Evolutionary conservation across 37 sponge, comb jelly and placozoan species (phyloP).

Genomic region (Spongia lamella): DNA sequence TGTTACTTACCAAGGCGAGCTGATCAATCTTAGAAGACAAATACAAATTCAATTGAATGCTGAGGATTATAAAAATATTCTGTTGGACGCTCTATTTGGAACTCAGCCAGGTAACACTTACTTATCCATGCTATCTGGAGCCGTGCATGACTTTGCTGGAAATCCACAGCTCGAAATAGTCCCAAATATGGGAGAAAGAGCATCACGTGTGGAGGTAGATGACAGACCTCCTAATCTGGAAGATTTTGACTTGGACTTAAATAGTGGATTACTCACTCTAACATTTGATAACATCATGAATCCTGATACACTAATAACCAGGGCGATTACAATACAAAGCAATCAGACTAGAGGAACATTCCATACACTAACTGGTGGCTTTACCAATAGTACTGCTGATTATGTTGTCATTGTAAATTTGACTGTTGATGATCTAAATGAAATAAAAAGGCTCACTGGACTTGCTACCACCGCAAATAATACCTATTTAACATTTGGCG

Average conservation of each 20-base stretch:
- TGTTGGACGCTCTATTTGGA: constrained; percentile 47
- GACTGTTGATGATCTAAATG: constrained; percentile 71
- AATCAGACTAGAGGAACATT: constrained; percentile 2
- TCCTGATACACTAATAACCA: constrained; percentile 40
- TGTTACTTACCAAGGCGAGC: constrained; percentile 50
- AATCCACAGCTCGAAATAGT: constrained; percentile 57
- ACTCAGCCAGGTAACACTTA: constrained; percentile 30
- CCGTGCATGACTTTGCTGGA: constrained; percentile 68
- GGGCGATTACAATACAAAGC: constrained; percentile 61
- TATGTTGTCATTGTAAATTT: constrained; percentile 62
- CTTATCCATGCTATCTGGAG: constrained; percentile 44
- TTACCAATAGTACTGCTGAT: constrained; percentile 36
- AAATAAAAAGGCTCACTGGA: constrained; percentile 66
- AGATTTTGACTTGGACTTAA: constrained; percentile 70
- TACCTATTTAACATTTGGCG: constrained; percentile 71
- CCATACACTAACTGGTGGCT: constrained; percentile 52
- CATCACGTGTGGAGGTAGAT: constrained; percentile 31
- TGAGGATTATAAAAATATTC: constrained; percentile 62
- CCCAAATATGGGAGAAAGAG: constrained; percentile 7
- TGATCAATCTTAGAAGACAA: constrained; percentile 22
- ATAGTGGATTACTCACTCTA: constrained; percentile 69
- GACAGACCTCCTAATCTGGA: constrained; percentile 44
- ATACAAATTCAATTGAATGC: constrained; percentile 42
- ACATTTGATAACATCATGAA: constrained; percentile 82
- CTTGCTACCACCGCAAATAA: constrained; percentile 53